Base-by-base conservation (phyloP, 1,140 invertebrate species). In the Anastatus disparis region DNA sequence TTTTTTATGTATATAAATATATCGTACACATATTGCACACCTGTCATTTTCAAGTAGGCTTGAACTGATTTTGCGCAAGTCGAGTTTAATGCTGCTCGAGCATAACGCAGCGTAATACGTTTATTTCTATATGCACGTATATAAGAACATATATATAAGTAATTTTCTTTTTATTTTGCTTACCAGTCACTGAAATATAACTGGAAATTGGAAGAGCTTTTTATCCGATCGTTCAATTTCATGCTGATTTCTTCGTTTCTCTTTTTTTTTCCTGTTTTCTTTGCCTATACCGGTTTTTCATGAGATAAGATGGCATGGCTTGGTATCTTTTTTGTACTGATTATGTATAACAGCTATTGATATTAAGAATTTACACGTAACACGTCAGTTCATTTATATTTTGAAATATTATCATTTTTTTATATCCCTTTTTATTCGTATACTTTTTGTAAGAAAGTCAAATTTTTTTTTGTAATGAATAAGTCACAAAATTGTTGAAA, bases 301-400 rank as follows among this genome's bases (percentile, higher is more conserved):
- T n/a, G n/a, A n/a, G n/a, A n/a, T n/a, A n/a, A n/a, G n/a, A n/a
- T n/a, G n/a, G n/a, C n/a, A n/a, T n/a, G n/a, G n/a, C n/a, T n/a
- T n/a, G 52, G 38, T 68, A 66, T 71, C 58, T 44, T 58, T 72
- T 65, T 65, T 62, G 40, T 68, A 66, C 71, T 76, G 59, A 63
- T 73, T 67, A 63, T 63, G 31, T 64, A 67, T 44, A 44, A 56
- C 42, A 61, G 46, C 46, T 35, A 38, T 38, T 53, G 52, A 72
- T 68, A 55, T 44, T 58, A 44, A 69, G 46, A 38, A 74, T 72
- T 76, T 63, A 55, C 48, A 74, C 75, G 74, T 75, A 74, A 66
- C 27, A 63, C 70, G 27, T 29, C 58, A 77, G 76, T 78, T 70
- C 70, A 77, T 77, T 77, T 72, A 70, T 75, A 76, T 52, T 24